Base-by-base conservation (phyloP, 2,113 vertebrate species). In the Hyperoodon ampullatus region DNA sequence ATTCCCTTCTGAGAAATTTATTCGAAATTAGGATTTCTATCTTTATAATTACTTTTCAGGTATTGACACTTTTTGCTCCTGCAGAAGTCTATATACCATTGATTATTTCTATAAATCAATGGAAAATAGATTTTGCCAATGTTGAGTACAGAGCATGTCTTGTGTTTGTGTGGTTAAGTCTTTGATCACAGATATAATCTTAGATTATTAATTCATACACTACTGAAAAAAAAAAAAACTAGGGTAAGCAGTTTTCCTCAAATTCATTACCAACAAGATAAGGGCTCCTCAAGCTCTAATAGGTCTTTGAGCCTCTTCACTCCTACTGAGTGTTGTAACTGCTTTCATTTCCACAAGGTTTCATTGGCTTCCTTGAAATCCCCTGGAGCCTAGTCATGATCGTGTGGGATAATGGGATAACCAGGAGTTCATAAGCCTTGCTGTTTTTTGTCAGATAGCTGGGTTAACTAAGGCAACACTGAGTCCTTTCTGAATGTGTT, bases 1-100 rank as follows among this genome's bases (percentile, higher is more conserved):
- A 87, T 80, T 50, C 14, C 71, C 63, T 92, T 97, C 91, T 87
- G 93, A 96, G 82, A 97, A 74, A 96, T 97, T 98, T 98, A 97
- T 97, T 86, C 12, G 50, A 97, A 98, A 97, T 96, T 90, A 81
- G 81, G 96, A 95, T 96, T 98, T 97, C 92, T 97, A 93, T 93
- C 81, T 98, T 97, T 88, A 84, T 97, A 98, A 98, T 98, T 98
- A 98, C 87, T 95, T 97, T 98, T 90, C 74, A 97, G 95, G 89
- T 83, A 95, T 77, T 96, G 90, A 97, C 97, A 97, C 78, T 96
- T 42, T 93, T 97, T 98, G 93, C 77, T 97, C 83, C 98, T 97
- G 96, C 92, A 92, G 95, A 98, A 98, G 70, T 97, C 85, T 97
- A 95, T 97, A 96, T 60, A 88, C 65, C 72, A 93, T 39, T 94